Evolutionary conservation across 2,888 invertebrate genomes (phyloP).

Genomic region (Ormyrus thymus): DNA sequence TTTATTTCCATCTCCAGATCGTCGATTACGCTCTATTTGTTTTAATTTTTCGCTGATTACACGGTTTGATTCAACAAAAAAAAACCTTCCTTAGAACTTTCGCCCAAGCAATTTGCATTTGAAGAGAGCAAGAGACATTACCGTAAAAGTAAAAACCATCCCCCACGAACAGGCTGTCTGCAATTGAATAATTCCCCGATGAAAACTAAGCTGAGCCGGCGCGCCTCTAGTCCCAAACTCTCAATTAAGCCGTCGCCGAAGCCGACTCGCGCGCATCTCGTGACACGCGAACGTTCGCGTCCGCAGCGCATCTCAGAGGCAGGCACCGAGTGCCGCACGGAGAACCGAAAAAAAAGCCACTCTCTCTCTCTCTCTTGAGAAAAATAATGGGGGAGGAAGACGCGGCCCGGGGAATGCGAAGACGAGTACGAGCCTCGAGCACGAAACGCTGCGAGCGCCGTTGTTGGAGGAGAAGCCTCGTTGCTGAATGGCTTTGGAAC

Average conservation of each 20-base stretch:
- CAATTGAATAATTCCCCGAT: slow-evolving; percentile 30
- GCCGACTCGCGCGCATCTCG: slow-evolving; percentile 1
- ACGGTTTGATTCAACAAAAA: no score
- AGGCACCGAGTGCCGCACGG: slow-evolving; percentile 24
- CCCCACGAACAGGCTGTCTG: slow-evolving; percentile 2
- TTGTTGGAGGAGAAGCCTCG: slow-evolving; percentile 10
- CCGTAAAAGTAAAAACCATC: background rate
- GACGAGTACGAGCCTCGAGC: slow-evolving; percentile 29
- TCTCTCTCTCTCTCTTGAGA: slow-evolving; percentile 1
- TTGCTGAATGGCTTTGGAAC: background rate
- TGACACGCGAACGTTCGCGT: slow-evolving; percentile 29
- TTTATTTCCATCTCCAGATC: no score
- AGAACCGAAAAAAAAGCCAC: slow-evolving; percentile 1
- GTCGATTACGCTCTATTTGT: no score
- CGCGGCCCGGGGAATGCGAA: background rate
- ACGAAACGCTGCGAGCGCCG: slow-evolving; percentile 9
- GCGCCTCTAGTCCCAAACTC: background rate
- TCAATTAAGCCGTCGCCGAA: slow-evolving; percentile 24
- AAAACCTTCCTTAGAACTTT: no score
- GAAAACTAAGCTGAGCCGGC: background rate
- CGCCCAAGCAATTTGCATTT: no score
- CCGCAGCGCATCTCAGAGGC: background rate
- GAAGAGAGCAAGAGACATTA: no score
- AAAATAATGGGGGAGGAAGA: background rate
- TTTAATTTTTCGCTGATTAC: no score